Evolutionary conservation across 30 jellyfish, hydroid and myxozoan species (phyloP), one percentile per base, ranked within the genome.

Genomic region (Hydractinia echinata): DNA sequence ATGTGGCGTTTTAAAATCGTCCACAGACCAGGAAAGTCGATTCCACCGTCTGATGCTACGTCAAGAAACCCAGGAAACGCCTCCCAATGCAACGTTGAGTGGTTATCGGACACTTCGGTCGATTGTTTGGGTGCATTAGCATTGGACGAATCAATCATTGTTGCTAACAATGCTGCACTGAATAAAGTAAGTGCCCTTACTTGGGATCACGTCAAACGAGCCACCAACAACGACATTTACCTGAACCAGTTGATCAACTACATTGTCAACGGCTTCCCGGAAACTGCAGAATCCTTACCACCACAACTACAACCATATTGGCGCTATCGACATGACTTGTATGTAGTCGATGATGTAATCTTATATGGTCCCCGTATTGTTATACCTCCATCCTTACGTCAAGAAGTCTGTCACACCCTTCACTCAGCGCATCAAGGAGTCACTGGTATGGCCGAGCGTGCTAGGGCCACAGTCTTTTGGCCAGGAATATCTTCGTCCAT

Each of bases 381-480:
- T 16, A 76, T 4, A 16, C 82, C 82, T 9, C 82, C 82, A 13
- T 16, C 19, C 30, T 9, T 76, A 51, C 84, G 84, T 51, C 73
- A 76, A 52, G 53, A 76, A 7, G 76, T 76, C 84, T 76, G 51
- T 53, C 76, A 51, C 15, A 16, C 20, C 21, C 49, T 76, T 18
- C 84, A 76, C 49, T 76, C 84, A 48, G 44, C 44, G 2, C 44
- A 30, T 30, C 44, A 30, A 30, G 44, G 44, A 30, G 74, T 55
- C 9, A 48, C 84, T 7, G 51, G 52, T 44, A 76, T 76, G 84
- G 76, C 18, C 15, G 79, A 76, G 13, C 51, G 73, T 16, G 84
- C 84, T 7, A 20, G 76, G 5, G 84, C 10, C 20, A 76, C 49
- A 6, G 80, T 76, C 80, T 76, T 76, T 76, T 76, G 84, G 84